Evolutionary conservation across 2,888 invertebrate genomes (phyloP), one percentile per base, ranked within the genome.

Genomic region (Archips xylosteana): DNA sequence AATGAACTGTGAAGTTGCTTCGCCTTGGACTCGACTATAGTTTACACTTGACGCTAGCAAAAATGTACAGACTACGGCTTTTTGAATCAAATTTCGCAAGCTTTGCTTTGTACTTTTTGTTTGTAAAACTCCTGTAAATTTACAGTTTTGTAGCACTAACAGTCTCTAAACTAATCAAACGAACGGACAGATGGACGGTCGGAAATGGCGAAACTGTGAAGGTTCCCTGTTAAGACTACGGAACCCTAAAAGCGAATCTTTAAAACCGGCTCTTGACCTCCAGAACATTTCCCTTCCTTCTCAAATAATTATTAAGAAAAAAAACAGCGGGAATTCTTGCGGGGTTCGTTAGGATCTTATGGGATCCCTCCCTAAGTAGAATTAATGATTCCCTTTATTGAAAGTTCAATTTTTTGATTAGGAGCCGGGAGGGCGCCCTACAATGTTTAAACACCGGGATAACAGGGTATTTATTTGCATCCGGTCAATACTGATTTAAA

Each of bases 351-450:
- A 70, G 74, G 23, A 65, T 81, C 80, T 88, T 92, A 92, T 92
- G 92, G 91, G 74, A 70, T 74, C 74, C 74, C 74, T 69, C 74
- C 74, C 74, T 74, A 74, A 74, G 74, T 64, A 94, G 95, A 96
- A 96, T 96, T 96, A 96, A 96, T 96, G 96, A 96, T 95, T 94
- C 91, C 95, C 95, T 95, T 96, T 96, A 96, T 96, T 96, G 95
- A 95, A 95, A 95, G 95, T 95, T 95, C 95, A 95, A 95, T 95
- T 95, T 96, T 95, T 95, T 95, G 95, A 95, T 95, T 95, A 95
- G 92, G 88, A 85, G 83, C 87, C 83, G 87, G 83, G 79, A 85
- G 79, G 85, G 83, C 32, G 65, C 81, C 71, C 82, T 81, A 85
- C 86, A 85, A 86, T 89, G 91, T 90, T 92, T 92, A 92, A 94